Evolutionary conservation across 1,140 invertebrate genomes (phyloP).

Genomic region (Drosophila bocki): DNA sequence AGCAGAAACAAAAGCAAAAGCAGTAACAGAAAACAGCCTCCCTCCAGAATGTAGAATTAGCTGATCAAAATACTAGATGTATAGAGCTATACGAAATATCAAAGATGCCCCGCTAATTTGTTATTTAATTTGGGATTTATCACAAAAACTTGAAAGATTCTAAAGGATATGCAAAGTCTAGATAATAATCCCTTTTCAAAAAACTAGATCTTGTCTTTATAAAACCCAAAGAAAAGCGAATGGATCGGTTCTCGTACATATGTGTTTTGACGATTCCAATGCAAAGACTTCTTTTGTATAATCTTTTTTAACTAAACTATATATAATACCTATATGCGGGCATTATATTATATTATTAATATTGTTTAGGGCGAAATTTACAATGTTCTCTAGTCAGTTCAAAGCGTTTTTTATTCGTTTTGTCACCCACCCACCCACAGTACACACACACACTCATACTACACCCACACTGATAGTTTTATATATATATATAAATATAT

Average conservation of each 20-base stretch:
- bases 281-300: conserved; percentile 72
- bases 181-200: not conserved
- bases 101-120: not conserved
- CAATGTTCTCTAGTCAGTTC: conserved; percentile 71
- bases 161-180: too few species aligned
- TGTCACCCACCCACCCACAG: conserved; percentile 44
- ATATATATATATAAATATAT: conserved; percentile 24
- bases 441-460: conserved; percentile 41
- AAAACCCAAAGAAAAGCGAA: conserved; percentile 7
- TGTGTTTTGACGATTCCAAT: conserved; percentile 63
- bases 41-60: conserved; percentile 43
- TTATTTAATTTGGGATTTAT: not conserved
- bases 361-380: conserved; percentile 62
- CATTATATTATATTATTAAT: conserved; percentile 37
- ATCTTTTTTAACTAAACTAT: conserved; percentile 28
- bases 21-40: conserved; percentile 30
- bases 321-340: conserved; percentile 20
- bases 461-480: conserved; percentile 52
- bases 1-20: not conserved
- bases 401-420: conserved; percentile 62
- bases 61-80: conserved; percentile 14
- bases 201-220: not conserved
- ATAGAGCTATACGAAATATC: conserved; percentile 6
- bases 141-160: not conserved
- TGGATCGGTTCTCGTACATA: conserved; percentile 10